Evolutionary conservation across 2,113 vertebrate species (phyloP), one percentile per base, ranked within the genome.

Genomic region (Hiodon alosoides): DNA sequence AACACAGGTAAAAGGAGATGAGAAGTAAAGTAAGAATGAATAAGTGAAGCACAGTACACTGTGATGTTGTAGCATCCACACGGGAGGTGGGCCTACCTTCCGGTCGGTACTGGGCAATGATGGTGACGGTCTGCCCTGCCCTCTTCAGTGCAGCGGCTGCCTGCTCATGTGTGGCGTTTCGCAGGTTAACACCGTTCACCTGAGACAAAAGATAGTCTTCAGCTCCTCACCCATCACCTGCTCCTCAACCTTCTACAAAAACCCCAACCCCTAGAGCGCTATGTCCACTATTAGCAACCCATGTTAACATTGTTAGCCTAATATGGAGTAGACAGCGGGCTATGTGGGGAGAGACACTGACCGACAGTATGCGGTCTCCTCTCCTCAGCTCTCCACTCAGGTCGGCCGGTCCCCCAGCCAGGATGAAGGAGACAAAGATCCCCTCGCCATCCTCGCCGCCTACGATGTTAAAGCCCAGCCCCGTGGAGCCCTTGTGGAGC

Each of bases 381-480:
- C 96, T 88, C 85, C 94, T 92, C 76, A 98, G 90, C 52, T 98
- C 96, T 69, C 96, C 96, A 0, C 95, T 98, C 81, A 98, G 93
- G 86, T 98, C 96, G 0, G 96, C 96, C 0, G 96, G 96, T 59
- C 96, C 96, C 14, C 96, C 96, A 0, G 96, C 95, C 62, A 98
- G 92, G 89, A 98, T 98, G 91, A 98, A 98, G 59, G 96, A 98
- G 17, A 98, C 94, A 67, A 98, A 98, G 88, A 98, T 98, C 72
- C 96, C 96, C 93, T 98, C 96, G 73, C 95, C 95, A 8, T 98
- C 96, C 87, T 98, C 96, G 10, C 96, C 96, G 2, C 96, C 96
- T 73, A 98, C 96, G n/a, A 98, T 98, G 90, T 98, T 98, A 87
- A 98, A 98, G 83, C 96, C 96, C 83, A 98, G 92, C 83, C 96